Conservation (phyloP, 1,140 invertebrate genomes). For the Megalonaias nervosa region DNA sequence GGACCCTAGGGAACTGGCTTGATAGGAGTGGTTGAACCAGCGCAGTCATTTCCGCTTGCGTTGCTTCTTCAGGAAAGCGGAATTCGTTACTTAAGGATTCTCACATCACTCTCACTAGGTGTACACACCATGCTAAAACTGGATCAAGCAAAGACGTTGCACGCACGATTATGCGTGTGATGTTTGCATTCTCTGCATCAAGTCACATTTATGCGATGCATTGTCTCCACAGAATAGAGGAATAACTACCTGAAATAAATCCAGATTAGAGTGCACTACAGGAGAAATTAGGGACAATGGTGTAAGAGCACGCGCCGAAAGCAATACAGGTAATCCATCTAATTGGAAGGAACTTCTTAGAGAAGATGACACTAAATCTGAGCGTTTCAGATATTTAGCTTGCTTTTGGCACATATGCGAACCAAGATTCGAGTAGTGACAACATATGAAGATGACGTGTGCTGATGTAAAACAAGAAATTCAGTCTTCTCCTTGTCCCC, state of each 20-base stretch:
- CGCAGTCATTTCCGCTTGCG: slow-evolving; percentile 5
- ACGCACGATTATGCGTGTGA: neutral
- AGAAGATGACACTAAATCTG: slow-evolving; percentile 17
- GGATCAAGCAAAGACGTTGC: neutral
- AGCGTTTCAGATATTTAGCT: slow-evolving; percentile 24
- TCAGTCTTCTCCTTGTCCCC: neutral
- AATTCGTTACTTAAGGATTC: slow-evolving; percentile 40
- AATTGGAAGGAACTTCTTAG: slow-evolving; percentile 17
- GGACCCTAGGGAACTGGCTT: slow-evolving; percentile 28
- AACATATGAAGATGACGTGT: neutral
- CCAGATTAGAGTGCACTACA: slow-evolving; percentile 9
- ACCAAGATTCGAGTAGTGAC: neutral
- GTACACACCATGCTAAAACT: slow-evolving; percentile 16
- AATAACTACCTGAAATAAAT: slow-evolving; percentile 10
- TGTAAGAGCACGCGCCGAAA: neutral
- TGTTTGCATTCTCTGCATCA: slow-evolving; percentile 5
- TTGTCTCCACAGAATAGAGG: slow-evolving; percentile 1
- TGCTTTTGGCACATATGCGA: neutral
- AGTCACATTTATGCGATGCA: neutral
- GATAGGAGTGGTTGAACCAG: slow-evolving; percentile 43
- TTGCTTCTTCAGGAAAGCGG: slow-evolving; percentile 32
- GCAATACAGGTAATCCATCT: slow-evolving; percentile 11
- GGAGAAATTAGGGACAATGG: neutral
- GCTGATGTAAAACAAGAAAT: neutral
- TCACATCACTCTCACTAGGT: slow-evolving; percentile 26